Percentiles rank a stretch among this genome's conserved stretches.
These are phyloP conservation scores for Dreissena rostriformis DNA, from an alignment of 1,140 invertebrate species.

Conservation along the genomic window DNA sequence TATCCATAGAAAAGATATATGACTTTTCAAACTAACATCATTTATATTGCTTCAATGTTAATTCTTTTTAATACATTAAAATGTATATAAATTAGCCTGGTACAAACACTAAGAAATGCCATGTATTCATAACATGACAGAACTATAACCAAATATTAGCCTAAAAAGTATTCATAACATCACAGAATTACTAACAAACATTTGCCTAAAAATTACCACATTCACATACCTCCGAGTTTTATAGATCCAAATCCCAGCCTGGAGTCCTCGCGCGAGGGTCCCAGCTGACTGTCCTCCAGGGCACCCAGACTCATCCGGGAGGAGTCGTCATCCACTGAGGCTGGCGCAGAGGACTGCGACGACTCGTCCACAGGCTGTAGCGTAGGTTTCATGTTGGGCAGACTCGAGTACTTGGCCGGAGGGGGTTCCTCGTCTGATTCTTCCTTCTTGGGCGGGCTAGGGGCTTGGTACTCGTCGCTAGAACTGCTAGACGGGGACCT, in stretches of 20 bases:
- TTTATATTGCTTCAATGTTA: too few relatives aligned
- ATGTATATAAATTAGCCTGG: too few relatives aligned
- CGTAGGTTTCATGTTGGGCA: constrained; percentile 72
- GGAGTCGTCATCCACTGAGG: constrained; percentile 63
- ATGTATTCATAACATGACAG: too few relatives aligned
- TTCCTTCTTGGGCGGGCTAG: constrained; percentile 43
- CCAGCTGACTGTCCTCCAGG: constrained; percentile 61
- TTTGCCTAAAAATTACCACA: too few relatives aligned
- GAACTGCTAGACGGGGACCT: constrained; percentile 51
- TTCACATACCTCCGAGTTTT: constrained; percentile 67
- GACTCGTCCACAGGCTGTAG: constrained; percentile 65
- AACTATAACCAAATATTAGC: too few relatives aligned
- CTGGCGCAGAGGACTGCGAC: constrained; percentile 56
- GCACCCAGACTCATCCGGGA: constrained; percentile 57
- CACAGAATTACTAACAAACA: too few relatives aligned
- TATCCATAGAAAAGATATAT: too few relatives aligned
- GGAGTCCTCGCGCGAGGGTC: constrained; percentile 66
- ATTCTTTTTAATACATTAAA: too few relatives aligned
- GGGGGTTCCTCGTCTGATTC: constrained; percentile 59
- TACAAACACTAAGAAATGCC: too few relatives aligned
- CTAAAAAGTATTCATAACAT: too few relatives aligned
- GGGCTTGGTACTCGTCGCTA: constrained; percentile 23
- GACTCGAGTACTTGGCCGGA: constrained; percentile 37
- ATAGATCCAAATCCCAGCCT: constrained; percentile 73
- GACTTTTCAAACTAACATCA: too few relatives aligned